Conservation (phyloP, 2,113 vertebrate genomes). For the Pica pica region DNA sequence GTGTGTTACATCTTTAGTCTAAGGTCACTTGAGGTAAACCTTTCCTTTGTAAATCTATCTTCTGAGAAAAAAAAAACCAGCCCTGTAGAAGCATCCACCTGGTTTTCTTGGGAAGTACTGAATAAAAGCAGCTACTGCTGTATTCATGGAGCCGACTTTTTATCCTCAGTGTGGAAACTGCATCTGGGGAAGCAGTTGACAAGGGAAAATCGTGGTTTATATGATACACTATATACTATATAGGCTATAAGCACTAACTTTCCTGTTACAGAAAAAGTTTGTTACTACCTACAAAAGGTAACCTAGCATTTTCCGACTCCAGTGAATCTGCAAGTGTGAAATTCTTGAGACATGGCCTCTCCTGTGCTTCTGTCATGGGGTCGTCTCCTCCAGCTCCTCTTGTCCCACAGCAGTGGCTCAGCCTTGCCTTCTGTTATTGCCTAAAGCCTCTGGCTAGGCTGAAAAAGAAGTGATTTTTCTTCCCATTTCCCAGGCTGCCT, state of each 20-base stretch:
- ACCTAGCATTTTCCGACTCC: background rate
- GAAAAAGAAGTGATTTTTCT: background rate
- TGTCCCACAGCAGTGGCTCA: background rate
- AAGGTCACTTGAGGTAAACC: slow-evolving; percentile 42
- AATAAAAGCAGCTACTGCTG: background rate
- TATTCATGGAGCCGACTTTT: background rate
- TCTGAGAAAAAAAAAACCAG: background rate
- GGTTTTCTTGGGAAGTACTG: background rate
- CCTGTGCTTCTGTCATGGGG: background rate
- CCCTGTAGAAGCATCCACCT: background rate
- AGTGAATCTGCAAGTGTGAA: background rate
- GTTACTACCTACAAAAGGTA: background rate
- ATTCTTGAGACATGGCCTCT: background rate
- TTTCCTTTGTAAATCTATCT: background rate
- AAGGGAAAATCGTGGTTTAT: background rate
- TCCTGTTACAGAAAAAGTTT: background rate
- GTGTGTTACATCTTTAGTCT: background rate
- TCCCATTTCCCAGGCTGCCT: background rate
- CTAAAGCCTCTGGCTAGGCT: background rate
- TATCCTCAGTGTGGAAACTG: background rate
- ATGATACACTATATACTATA: background rate
- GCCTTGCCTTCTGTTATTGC: background rate
- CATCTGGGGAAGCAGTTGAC: background rate
- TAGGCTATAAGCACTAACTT: background rate
- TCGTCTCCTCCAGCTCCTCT: background rate